phyloP scores from a whole-genome alignment of 2,888 invertebrate species.

The Hirudinaria manillensis region DNA sequence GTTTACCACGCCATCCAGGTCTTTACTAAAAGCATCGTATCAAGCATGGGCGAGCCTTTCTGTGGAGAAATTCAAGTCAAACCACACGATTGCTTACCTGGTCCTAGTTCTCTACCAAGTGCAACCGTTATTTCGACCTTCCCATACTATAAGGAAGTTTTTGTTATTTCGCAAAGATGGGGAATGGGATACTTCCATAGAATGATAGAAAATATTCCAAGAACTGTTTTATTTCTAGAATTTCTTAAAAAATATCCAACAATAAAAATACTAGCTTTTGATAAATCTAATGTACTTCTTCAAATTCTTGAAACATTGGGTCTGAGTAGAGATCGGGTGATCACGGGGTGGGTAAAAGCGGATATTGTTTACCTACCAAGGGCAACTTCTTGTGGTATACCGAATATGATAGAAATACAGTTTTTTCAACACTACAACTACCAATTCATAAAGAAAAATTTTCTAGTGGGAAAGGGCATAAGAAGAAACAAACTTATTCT shows the following conservation, averaged over 20 bases:
- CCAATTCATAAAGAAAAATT: background rate
- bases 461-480: background rate
- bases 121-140: background rate
- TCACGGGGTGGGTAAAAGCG: constrained; percentile 34
- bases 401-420: constrained; percentile 34
- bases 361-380: constrained; percentile 38
- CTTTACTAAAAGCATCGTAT: background rate
- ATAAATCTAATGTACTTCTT: constrained; percentile 31
- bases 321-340: constrained; percentile 31
- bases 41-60: background rate
- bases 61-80: background rate
- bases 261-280: constrained; percentile 35
- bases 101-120: background rate
- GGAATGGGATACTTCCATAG: constrained; percentile 38
- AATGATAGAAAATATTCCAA: constrained; percentile 38
- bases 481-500: constrained; percentile 30
- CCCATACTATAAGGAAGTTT: constrained; percentile 37
- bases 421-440: constrained; percentile 26
- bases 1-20: background rate
- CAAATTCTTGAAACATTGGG: constrained; percentile 34
- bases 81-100: background rate
- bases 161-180: constrained; percentile 39
- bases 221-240: constrained; percentile 36
- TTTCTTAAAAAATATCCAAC: constrained; percentile 34
- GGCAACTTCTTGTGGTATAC: constrained; percentile 37